Percentiles rank a stretch among this genome's conserved stretches.
These are phyloP conservation scores for Rhynchotus rufescens DNA, from an alignment of 2,797 vertebrate genomes.

Conservation along the genomic window DNA sequence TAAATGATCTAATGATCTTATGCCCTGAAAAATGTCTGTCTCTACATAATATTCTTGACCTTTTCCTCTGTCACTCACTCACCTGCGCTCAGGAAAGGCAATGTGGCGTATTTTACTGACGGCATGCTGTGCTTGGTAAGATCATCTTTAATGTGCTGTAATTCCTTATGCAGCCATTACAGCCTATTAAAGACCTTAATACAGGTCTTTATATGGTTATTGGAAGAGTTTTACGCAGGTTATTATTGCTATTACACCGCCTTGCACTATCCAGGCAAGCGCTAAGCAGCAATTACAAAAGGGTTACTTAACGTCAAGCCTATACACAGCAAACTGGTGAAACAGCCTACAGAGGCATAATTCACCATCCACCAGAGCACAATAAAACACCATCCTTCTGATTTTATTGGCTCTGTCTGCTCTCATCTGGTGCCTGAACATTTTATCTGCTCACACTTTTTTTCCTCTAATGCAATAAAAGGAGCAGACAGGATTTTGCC, in stretches of 20 bases:
- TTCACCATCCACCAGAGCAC: conserved; percentile 24
- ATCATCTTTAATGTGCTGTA: background rate
- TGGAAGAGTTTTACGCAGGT: background rate
- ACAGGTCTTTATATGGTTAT: background rate
- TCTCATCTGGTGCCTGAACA: conserved; percentile 43
- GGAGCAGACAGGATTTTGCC: background rate
- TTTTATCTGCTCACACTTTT: background rate
- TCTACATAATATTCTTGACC: background rate
- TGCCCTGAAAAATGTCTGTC: background rate
- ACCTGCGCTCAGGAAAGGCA: background rate
- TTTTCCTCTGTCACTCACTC: background rate
- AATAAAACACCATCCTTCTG: conserved; percentile 38
- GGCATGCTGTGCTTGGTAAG: background rate
- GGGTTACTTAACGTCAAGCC: background rate
- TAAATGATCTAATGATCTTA: background rate
- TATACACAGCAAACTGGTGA: background rate
- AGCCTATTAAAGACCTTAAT: background rate
- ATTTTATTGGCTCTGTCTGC: conserved; percentile 60
- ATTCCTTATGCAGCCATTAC: background rate
- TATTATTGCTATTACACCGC: background rate
- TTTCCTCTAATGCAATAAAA: conserved; percentile 8
- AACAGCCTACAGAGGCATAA: background rate
- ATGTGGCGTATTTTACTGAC: background rate
- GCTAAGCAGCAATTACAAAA: background rate
- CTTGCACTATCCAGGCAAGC: background rate